Evolutionary conservation across 2,888 invertebrate genomes (phyloP).

Genomic region (Cataglyphis altisquamis): DNA sequence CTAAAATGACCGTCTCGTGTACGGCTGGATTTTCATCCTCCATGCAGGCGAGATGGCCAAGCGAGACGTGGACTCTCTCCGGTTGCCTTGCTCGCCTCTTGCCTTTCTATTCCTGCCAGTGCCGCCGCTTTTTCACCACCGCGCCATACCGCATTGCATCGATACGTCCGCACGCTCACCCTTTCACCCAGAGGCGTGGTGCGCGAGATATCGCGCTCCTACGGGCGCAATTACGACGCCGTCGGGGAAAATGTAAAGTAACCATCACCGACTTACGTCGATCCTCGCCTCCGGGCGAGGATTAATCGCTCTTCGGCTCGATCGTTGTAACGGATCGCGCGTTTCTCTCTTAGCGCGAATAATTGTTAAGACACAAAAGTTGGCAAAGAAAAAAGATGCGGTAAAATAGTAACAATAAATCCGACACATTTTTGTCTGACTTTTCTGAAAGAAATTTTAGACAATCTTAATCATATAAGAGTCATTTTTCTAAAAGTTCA

Average conservation of each 20-base stretch:
- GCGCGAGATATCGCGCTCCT: conserved; percentile 74
- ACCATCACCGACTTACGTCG: conserved; percentile 54
- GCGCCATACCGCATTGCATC: not conserved
- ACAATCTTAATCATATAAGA: no score
- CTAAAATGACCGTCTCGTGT: conserved; percentile 71
- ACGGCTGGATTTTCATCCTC: conserved; percentile 43
- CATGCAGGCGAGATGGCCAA: conserved; percentile 1
- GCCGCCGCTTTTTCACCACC: conserved; percentile 40
- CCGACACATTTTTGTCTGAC: no score
- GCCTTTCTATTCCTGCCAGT: conserved; percentile 43
- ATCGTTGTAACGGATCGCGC: conserved; percentile 46
- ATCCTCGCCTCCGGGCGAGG: conserved; percentile 36
- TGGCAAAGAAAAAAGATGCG: not conserved
- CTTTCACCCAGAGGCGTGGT: conserved; percentile 78
- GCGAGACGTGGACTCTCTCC: conserved; percentile 1
- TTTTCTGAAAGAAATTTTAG: no score
- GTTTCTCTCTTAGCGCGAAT: conserved; percentile 13
- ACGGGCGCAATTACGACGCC: conserved; percentile 77
- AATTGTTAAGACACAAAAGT: not conserved
- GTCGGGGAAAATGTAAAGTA: conserved; percentile 65
- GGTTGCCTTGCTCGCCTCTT: conserved; percentile 11
- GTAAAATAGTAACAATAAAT: not conserved
- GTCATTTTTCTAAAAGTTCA: no score
- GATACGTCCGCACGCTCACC: conserved; percentile 61
- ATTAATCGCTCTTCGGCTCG: conserved; percentile 44